phyloP scores from a whole-genome alignment of 1,140 invertebrate genomes.

The Agrypnia vestita region DNA sequence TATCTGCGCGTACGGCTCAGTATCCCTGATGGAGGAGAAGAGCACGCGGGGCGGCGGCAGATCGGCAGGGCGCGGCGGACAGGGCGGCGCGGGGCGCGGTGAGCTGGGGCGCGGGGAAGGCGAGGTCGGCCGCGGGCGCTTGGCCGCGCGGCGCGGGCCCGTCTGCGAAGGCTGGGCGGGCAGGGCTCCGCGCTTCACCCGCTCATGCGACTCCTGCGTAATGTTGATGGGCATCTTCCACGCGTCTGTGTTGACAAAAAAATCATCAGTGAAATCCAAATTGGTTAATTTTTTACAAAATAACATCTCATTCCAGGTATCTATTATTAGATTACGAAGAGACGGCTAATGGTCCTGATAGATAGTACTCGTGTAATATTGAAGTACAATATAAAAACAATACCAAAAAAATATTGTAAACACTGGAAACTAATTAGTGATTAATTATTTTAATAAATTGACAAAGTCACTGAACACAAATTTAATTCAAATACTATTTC shows the following conservation, averaged over 20 bases:
- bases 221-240: slow-evolving; percentile 95
- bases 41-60: slow-evolving; percentile 72
- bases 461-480: no score
- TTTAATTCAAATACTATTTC: no score
- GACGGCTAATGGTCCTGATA: no score
- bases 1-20: slow-evolving; percentile 61
- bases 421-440: no score
- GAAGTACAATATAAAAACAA: no score
- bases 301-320: no score
- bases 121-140: slow-evolving; percentile 69
- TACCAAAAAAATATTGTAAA: no score
- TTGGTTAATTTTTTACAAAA: no score
- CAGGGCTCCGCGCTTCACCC: slow-evolving; percentile 78
- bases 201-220: slow-evolving; percentile 88
- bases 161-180: slow-evolving; percentile 64
- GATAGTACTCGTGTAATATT: no score
- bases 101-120: slow-evolving; percentile 62
- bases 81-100: slow-evolving; percentile 60
- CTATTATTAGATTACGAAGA: no score
- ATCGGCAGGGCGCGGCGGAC: slow-evolving; percentile 62
- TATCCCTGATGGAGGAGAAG: slow-evolving; percentile 69
- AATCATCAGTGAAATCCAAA: no score
- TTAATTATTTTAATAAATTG: no score
- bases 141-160: slow-evolving; percentile 70
- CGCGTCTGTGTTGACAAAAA: slow-evolving; percentile 75